Evolutionary conservation across 2,888 invertebrate species (phyloP), one percentile per base, ranked within the genome.

Genomic region (Omphaloscelis lunosa): DNA sequence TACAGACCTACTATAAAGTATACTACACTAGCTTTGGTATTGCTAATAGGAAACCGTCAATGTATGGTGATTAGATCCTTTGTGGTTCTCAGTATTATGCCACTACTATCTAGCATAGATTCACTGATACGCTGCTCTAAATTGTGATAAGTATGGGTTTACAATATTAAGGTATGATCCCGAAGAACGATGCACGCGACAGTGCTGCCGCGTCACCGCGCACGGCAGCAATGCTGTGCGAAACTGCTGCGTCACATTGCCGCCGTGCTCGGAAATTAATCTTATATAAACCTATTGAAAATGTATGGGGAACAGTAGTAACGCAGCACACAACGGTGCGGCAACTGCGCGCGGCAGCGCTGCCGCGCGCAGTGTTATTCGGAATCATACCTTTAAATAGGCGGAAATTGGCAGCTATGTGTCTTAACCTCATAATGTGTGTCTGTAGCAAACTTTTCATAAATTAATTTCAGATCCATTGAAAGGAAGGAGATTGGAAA

Each of bases 21-120:
- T 53, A 65, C 29, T 48, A 56, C 29, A 39, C 17, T 12, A n/a
- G 7, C 69, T 66, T 78, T 78, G 79, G 61, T 29, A 78, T 61
- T 61, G 34, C 59, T 78, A 69, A 69, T 77, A n/a, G 65, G 41
- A 70, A 78, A 71, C 70, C 39, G 77, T 23, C 27, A 66, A 76
- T 82, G 61, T 61, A 81, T 45, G 82, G 56, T 76, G 67, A 77
- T 77, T 81, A 59, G 62, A 72, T 77, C 80, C 78, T 81, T 83
- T 68, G 83, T 62, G 56, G 41, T 41, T 71, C 63, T 58, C 29
- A 11, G 58, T 72, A 45, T 58, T 34, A 63, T 62, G 58, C 48
- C 62, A 71, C n/a, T 45, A 29, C 17, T 34, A 82, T 6, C 17
- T 51, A 51, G 17, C 51, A 71, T 75, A 80, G n/a, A 48, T 58